Evolutionary conservation across 2,113 vertebrate genomes (phyloP).

Genomic region (Falcunculus frontatus): DNA sequence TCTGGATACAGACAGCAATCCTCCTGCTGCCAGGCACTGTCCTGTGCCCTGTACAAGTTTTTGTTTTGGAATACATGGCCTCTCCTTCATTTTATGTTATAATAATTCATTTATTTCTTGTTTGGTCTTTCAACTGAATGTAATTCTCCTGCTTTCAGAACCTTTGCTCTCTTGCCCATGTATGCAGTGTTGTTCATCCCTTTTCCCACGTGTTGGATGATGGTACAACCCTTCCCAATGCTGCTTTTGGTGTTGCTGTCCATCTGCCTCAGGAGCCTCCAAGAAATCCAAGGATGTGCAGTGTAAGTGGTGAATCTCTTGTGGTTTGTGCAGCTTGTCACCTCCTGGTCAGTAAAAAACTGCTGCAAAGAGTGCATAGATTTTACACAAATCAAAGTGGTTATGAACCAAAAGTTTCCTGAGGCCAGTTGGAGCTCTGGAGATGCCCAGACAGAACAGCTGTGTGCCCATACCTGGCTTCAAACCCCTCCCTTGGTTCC

Average conservation of each 20-base stretch:
- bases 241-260: neutral
- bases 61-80: neutral
- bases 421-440: rapidly evolving
- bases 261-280: neutral
- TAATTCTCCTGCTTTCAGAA: neutral
- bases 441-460: neutral
- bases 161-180: neutral
- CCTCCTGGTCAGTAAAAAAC: neutral
- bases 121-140: neutral
- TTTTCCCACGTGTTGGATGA: neutral
- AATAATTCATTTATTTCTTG: neutral
- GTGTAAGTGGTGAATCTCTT: neutral
- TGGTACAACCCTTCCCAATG: neutral
- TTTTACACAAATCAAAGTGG: neutral
- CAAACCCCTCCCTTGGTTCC: neutral
- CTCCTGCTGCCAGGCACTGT: neutral
- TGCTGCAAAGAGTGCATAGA: neutral
- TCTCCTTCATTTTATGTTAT: neutral
- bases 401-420: neutral
- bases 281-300: neutral
- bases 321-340: neutral
- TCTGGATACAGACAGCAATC: neutral
- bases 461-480: neutral
- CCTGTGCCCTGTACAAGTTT: neutral
- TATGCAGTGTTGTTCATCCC: neutral